A percentile compares a stretch with the other conserved stretches of the same genome.
These are phyloP conservation scores for Drosophila baimaii DNA, from an alignment of 1,140 invertebrate genomes.

Conservation along the genomic window DNA sequence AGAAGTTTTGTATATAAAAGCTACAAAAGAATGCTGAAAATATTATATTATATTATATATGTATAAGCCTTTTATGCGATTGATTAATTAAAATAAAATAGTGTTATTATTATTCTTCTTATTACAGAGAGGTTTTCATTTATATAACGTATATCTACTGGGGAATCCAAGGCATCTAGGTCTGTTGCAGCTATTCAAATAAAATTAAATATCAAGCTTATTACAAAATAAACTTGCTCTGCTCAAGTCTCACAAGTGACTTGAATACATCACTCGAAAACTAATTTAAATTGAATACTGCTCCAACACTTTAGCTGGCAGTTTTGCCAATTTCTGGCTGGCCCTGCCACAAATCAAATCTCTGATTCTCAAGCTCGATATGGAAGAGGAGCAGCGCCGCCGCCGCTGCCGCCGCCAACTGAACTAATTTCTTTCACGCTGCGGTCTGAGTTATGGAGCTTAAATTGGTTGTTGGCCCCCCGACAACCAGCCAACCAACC, in stretches of 20 bases:
- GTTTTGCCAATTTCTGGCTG: conserved; percentile 3
- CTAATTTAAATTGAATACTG: conserved; percentile 16
- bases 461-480: conserved; percentile 48
- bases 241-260: not conserved
- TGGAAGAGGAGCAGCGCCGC: conserved; percentile 17
- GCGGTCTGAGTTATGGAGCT: conserved; percentile 61
- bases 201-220: too few species aligned
- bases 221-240: too few species aligned
- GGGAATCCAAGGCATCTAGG: too few species aligned
- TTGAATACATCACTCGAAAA: not conserved
- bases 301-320: not conserved
- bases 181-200: too few species aligned
- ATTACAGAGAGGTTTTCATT: too few species aligned
- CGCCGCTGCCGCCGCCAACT: conserved; percentile 5
- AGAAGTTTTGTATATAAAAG: too few species aligned
- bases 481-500: not conserved
- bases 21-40: too few species aligned
- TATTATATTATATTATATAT: too few species aligned
- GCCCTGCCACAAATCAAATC: conserved; percentile 42
- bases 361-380: conserved; percentile 42
- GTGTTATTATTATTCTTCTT: too few species aligned
- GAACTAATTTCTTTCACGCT: conserved; percentile 54
- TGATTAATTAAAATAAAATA: too few species aligned
- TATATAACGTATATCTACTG: too few species aligned
- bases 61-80: too few species aligned